Percentiles rank a stretch among this genome's conserved stretches.
Conservation (phyloP, 2,888 invertebrate genomes). For the Thalpophila matura region DNA sequence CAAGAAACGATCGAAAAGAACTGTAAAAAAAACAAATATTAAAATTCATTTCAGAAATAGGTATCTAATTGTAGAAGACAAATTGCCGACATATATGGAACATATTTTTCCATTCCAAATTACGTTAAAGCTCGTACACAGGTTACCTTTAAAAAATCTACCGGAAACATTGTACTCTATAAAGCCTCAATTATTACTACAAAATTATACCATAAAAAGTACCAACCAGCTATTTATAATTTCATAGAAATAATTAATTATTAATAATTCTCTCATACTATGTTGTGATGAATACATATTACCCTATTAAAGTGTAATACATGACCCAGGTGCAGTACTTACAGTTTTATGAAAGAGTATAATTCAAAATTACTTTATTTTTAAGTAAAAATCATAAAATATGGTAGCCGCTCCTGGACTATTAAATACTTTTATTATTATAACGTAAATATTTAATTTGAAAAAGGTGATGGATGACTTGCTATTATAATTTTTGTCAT, state of each 20-base stretch:
- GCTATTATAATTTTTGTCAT: too few relatives aligned
- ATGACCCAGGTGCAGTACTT: conserved; percentile 40
- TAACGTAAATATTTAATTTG: background rate
- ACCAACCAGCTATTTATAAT: conserved; percentile 35
- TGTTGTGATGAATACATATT: conserved; percentile 55
- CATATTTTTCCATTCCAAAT: background rate
- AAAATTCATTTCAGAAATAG: background rate
- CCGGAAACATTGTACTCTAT: conserved; percentile 7
- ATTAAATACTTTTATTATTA: conserved; percentile 17
- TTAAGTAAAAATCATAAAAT: conserved; percentile 42
- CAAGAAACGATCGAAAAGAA: too few relatives aligned
- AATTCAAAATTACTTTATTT: conserved; percentile 45
- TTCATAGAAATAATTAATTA: conserved; percentile 55
- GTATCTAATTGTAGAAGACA: background rate
- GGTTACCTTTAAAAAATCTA: background rate
- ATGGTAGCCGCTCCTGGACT: conserved; percentile 10
- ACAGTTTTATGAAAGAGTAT: conserved; percentile 32
- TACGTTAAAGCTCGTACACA: background rate
- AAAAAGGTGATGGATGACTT: background rate
- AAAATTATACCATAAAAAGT: conserved; percentile 40
- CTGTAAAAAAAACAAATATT: too few relatives aligned
- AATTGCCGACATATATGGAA: background rate
- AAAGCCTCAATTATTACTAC: conserved; percentile 1
- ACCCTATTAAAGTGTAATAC: conserved; percentile 45
- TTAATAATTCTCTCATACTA: conserved; percentile 45